These are phyloP conservation scores for Coregonus suidteri DNA, from an alignment of 2,797 vertebrate genomes.

Conservation along the genomic window DNA sequence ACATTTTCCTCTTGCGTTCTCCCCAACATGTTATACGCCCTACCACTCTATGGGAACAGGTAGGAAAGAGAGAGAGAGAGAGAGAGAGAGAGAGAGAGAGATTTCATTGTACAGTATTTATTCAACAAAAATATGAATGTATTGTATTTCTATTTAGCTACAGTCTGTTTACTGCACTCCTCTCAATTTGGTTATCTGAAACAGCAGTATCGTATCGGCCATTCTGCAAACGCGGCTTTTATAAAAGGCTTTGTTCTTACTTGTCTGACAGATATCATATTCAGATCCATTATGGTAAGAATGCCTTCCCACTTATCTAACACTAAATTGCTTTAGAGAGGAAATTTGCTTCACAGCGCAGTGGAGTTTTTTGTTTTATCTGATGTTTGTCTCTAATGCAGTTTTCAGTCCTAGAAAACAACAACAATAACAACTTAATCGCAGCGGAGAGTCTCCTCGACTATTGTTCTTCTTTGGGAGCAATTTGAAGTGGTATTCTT, in stretches of 20 bases:
- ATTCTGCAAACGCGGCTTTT: conserved; percentile 62
- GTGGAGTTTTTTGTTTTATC: conserved; percentile 73
- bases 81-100: background rate
- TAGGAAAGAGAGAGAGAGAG: background rate
- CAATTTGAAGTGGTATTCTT: background rate
- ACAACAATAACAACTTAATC: conserved; percentile 66
- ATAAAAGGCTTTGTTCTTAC: conserved; percentile 70
- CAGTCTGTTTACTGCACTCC: conserved; percentile 53
- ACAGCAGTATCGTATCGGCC: conserved; percentile 55
- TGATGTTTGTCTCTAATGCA: conserved; percentile 76
- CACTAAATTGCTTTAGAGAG: conserved; percentile 80
- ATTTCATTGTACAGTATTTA: conserved; percentile 25
- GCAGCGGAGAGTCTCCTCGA: conserved; percentile 31
- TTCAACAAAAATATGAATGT: conserved; percentile 46
- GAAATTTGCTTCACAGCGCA: conserved; percentile 73
- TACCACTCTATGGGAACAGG: background rate
- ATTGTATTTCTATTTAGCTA: conserved; percentile 45
- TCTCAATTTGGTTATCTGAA: conserved; percentile 66
- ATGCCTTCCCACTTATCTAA: conserved; percentile 80
- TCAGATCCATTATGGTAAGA: conserved; percentile 79
- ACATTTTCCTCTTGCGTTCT: too few relatives aligned
- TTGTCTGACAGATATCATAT: conserved; percentile 79
- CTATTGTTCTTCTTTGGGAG: conserved; percentile 59
- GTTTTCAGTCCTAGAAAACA: conserved; percentile 70
- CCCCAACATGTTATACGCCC: too few relatives aligned